Conservation (phyloP, 2,888 invertebrate genomes). For the Lissonota sp. region DNA sequence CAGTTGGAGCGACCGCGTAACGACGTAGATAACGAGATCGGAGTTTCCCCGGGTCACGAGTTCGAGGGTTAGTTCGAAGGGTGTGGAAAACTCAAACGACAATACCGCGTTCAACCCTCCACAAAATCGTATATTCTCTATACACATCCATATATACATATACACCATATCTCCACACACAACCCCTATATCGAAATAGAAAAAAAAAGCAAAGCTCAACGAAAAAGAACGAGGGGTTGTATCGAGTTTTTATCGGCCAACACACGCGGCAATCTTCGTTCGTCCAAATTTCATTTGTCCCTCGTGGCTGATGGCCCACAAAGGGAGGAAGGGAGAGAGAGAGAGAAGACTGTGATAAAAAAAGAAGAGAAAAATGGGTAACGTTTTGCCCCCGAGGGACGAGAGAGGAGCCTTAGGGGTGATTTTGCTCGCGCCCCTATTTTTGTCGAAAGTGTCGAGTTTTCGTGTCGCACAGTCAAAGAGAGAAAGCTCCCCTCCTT, state of each 20-base stretch:
- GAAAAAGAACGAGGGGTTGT: constrained; percentile 34
- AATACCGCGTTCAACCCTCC: not conserved
- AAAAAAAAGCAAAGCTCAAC: constrained; percentile 37
- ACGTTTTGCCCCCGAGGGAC: constrained; percentile 64
- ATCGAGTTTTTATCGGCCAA: constrained; percentile 57
- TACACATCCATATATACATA: constrained; percentile 20
- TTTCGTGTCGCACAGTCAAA: constrained; percentile 43
- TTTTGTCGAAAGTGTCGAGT: constrained; percentile 77
- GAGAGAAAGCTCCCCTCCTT: constrained; percentile 12
- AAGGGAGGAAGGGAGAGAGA: constrained; percentile 20
- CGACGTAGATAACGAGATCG: constrained; percentile 64
- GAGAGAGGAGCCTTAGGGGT: constrained; percentile 42
- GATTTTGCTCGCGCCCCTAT: constrained; percentile 61
- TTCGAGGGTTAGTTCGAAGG: constrained; percentile 51
- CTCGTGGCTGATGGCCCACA: constrained; percentile 28
- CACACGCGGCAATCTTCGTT: constrained; percentile 44
- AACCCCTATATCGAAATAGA: constrained; percentile 35
- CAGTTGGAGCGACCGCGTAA: constrained; percentile 61
- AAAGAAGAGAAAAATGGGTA: constrained; percentile 43
- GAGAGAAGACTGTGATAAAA: constrained; percentile 8
- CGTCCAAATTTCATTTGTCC: constrained; percentile 56
- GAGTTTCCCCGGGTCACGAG: constrained; percentile 59
- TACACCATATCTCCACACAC: constrained; percentile 1
- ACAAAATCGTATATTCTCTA: constrained; percentile 6
- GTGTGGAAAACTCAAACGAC: constrained; percentile 54